A percentile compares a stretch with the other conserved stretches of the same genome.
phyloP scores from a whole-genome alignment of 2,797 vertebrate genomes.

The Cyprinella venusta region DNA sequence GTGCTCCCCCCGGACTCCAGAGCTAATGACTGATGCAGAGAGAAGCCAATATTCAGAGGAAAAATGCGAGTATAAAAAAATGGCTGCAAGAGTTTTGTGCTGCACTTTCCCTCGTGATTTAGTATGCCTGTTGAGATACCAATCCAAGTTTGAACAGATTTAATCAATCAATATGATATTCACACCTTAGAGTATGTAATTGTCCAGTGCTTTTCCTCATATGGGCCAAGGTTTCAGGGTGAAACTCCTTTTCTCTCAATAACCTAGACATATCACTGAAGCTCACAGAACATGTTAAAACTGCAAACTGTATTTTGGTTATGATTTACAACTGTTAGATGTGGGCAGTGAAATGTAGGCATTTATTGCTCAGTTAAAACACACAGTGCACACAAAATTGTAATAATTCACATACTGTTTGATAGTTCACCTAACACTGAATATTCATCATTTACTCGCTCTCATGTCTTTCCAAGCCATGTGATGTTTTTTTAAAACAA shows the following conservation, averaged over 20 bases:
- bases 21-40: constrained; percentile 44
- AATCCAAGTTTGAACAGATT: constrained; percentile 36
- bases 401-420: neutral
- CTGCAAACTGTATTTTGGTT: neutral
- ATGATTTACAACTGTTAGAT: constrained; percentile 10
- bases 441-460: constrained; percentile 5
- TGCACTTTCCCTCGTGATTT: constrained; percentile 40
- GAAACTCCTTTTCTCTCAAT: constrained; percentile 15
- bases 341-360: neutral
- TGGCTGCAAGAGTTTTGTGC: constrained; percentile 17
- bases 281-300: neutral
- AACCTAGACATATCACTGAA: neutral
- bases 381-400: neutral
- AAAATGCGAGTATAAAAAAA: constrained; percentile 24
- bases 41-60: constrained; percentile 41
- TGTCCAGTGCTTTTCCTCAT: constrained; percentile 10
- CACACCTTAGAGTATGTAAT: constrained; percentile 31
- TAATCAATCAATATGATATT: constrained; percentile 44
- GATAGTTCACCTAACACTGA: constrained; percentile 1
- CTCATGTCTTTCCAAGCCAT: constrained; percentile 1
- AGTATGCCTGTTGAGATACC: constrained; percentile 32
- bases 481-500: neutral
- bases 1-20: constrained; percentile 3
- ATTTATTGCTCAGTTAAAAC: neutral
- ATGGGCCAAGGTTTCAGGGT: neutral